These are phyloP conservation scores for Sebastes itinus DNA, from an alignment of 2,797 vertebrate species.

Conservation along the genomic window DNA sequence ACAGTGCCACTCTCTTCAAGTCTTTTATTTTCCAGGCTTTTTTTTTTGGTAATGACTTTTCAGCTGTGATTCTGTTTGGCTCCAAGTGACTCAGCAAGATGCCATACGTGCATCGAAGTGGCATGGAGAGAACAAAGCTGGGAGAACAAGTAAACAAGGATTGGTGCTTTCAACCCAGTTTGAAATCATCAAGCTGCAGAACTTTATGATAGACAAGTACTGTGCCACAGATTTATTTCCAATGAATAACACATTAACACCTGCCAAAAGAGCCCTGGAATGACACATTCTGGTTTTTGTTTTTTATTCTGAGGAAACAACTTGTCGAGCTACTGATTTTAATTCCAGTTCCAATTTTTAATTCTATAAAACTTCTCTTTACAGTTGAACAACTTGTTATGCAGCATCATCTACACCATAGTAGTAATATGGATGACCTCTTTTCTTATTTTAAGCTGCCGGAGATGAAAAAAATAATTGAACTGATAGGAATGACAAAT, in stretches of 20 bases:
- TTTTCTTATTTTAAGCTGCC: background rate
- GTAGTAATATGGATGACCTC: background rate
- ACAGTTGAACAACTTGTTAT: background rate
- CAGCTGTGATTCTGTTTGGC: conserved; percentile 38
- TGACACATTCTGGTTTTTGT: background rate
- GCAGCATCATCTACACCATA: background rate
- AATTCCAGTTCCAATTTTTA: background rate
- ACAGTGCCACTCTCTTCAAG: conserved; percentile 41
- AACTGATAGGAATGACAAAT: background rate
- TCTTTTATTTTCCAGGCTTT: conserved; percentile 32
- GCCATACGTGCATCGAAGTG: conserved; percentile 16
- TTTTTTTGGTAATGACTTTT: conserved; percentile 57
- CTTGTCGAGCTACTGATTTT: background rate
- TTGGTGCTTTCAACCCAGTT: conserved; percentile 11
- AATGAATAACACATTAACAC: background rate
- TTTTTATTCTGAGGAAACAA: background rate
- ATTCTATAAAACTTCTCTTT: background rate
- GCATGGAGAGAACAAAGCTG: conserved; percentile 15
- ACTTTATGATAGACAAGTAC: background rate
- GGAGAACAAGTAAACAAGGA: conserved; percentile 25
- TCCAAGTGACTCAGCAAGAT: conserved; percentile 50
- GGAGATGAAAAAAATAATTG: background rate
- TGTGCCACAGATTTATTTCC: background rate
- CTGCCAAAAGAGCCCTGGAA: background rate
- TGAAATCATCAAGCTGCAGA: conserved; percentile 12